Conservation (phyloP, 1,140 invertebrate species). For the Drosophila littoralis region DNA sequence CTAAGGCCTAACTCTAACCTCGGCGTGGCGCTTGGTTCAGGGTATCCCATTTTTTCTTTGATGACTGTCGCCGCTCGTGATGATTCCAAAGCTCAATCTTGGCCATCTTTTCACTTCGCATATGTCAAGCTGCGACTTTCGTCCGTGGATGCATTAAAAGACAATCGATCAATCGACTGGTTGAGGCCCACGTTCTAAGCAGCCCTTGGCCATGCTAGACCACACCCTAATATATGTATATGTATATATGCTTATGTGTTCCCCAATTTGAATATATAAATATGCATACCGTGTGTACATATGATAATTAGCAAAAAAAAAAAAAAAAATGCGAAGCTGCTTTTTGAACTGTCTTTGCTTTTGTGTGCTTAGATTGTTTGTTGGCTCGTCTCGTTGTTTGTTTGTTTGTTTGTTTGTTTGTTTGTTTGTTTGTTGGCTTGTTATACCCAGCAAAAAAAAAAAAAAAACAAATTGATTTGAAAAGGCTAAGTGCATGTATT, state of each 20-base stretch:
- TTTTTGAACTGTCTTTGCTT: constrained; percentile 3
- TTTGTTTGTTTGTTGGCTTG: constrained; percentile 6
- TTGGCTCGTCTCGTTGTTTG: constrained; percentile 6
- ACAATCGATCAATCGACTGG: constrained; percentile 24
- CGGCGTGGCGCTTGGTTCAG: too few relatives aligned
- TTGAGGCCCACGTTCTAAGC: constrained; percentile 8
- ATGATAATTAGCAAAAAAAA: constrained; percentile 32
- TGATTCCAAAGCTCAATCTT: not conserved
- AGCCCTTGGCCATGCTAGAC: constrained; percentile 5
- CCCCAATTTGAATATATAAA: constrained; percentile 28
- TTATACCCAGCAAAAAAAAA: not conserved
- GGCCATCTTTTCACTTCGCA: not conserved
- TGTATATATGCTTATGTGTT: constrained; percentile 5
- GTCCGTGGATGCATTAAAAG: constrained; percentile 12
- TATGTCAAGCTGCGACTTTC: constrained; percentile 8
- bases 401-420: constrained; percentile 6
- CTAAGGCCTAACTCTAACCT: too few relatives aligned
- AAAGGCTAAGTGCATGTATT: too few relatives aligned
- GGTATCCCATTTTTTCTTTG: too few relatives aligned
- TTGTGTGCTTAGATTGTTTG: constrained; percentile 16
- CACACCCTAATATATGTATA: constrained; percentile 23
- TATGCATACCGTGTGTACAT: constrained; percentile 20
- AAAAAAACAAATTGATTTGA: not conserved
- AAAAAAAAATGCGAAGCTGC: constrained; percentile 15
- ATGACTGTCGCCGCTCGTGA: not conserved